Evolutionary conservation across 2,888 invertebrate genomes (phyloP).

Genomic region (Drosophila birchii): DNA sequence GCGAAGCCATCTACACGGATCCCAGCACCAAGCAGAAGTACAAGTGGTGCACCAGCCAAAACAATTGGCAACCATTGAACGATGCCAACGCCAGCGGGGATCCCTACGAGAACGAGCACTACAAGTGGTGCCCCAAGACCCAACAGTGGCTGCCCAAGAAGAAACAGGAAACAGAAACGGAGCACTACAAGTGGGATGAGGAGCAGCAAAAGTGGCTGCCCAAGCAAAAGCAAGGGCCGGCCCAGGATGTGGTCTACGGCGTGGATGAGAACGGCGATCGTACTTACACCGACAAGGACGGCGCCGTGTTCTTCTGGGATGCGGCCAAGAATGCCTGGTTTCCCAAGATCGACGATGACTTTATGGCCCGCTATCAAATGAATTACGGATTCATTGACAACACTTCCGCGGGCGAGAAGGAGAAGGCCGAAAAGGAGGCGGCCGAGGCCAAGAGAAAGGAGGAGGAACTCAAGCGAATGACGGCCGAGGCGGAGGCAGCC

Average conservation of each 20-base stretch:
- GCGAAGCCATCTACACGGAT: slow-evolving; percentile 90
- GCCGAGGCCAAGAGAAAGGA: slow-evolving; percentile 68
- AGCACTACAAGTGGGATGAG: slow-evolving; percentile 87
- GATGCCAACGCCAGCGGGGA: slow-evolving; percentile 82
- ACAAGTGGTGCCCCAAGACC: slow-evolving; percentile 82
- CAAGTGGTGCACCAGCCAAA: slow-evolving; percentile 87
- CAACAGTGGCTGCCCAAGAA: slow-evolving; percentile 86
- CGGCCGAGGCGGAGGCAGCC: slow-evolving; percentile 75
- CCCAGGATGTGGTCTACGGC: slow-evolving; percentile 86
- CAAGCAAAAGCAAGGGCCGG: slow-evolving; percentile 55
- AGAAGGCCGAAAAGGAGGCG: slow-evolving; percentile 64
- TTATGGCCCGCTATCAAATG: slow-evolving; percentile 98
- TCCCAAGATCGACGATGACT: slow-evolving; percentile 98
- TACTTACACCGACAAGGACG: slow-evolving; percentile 93
- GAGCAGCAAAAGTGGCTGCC: slow-evolving; percentile 87
- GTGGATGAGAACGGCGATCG: slow-evolving; percentile 92
- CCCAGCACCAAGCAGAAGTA: slow-evolving; percentile 89
- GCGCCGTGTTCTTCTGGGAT: slow-evolving; percentile 96
- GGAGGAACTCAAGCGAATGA: slow-evolving; percentile 73
- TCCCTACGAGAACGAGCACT: slow-evolving; percentile 84
- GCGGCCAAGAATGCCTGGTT: slow-evolving; percentile 96
- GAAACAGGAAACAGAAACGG: slow-evolving; percentile 80
- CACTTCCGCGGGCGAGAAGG: slow-evolving; percentile 72
- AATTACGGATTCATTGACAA: slow-evolving; percentile 94
- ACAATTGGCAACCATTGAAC: slow-evolving; percentile 85